These are phyloP conservation scores for Chondrilla cf. caribensis DNA, from an alignment of 37 sponge, comb jelly and placozoan genomes.

Conservation along the genomic window DNA sequence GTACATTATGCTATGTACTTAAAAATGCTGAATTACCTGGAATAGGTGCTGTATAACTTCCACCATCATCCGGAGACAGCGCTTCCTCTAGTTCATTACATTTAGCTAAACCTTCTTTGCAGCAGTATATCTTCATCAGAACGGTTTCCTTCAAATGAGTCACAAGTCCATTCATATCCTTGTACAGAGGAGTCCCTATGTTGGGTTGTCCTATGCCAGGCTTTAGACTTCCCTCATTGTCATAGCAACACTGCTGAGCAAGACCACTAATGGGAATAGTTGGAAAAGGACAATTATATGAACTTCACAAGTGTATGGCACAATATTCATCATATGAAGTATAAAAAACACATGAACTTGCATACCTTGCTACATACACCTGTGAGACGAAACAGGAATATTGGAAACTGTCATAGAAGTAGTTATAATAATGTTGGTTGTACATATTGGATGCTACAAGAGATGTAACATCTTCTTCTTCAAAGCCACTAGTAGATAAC, in stretches of 20 bases:
- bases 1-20: too few species aligned
- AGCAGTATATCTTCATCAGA: constrained; percentile 26
- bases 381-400: not conserved
- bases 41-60: not conserved
- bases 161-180: not conserved
- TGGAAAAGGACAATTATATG: not conserved
- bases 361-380: not conserved
- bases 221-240: constrained; percentile 1
- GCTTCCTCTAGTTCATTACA: constrained; percentile 3
- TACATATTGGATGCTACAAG: not conserved
- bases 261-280: not conserved
- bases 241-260: constrained; percentile 45
- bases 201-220: not conserved
- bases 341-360: too few species aligned
- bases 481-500: not conserved
- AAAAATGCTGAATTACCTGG: too few species aligned
- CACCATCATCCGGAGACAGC: constrained; percentile 19
- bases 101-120: not conserved
- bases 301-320: not conserved
- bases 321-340: too few species aligned
- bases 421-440: too few species aligned
- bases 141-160: constrained; percentile 10
- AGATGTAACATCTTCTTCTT: not conserved
- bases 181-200: constrained; percentile 3
- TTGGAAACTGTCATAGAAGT: not conserved